Conservation (phyloP, 2,797 vertebrate genomes). For the Betta splendens region DNA sequence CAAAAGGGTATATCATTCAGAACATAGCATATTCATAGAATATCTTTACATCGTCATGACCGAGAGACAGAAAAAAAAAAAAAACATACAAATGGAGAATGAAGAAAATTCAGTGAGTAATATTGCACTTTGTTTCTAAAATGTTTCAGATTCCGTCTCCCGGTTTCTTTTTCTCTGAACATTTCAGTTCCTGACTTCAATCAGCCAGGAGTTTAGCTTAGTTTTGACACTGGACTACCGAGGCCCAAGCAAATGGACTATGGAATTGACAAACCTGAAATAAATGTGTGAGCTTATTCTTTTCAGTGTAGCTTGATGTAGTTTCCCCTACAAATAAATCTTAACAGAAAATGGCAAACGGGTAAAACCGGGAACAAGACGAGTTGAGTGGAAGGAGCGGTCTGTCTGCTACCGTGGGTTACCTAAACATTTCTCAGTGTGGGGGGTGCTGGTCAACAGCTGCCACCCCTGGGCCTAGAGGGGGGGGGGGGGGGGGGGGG, state of each 20-base stretch:
- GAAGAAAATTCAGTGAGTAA: slow-evolving; percentile 91
- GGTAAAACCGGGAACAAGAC: slow-evolving; percentile 48
- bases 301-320: slow-evolving; percentile 62
- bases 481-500: too few relatives aligned
- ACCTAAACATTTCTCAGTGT: slow-evolving; percentile 58
- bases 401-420: slow-evolving; percentile 74
- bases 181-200: slow-evolving; percentile 77
- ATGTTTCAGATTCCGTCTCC: slow-evolving; percentile 85
- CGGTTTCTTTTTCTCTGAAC: slow-evolving; percentile 74
- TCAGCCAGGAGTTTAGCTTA: slow-evolving; percentile 86
- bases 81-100: slow-evolving; percentile 85
- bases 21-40: slow-evolving; percentile 88
- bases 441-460: slow-evolving; percentile 81
- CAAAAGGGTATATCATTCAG: slow-evolving; percentile 90
- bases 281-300: slow-evolving; percentile 77
- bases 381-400: slow-evolving; percentile 74
- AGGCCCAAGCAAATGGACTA: slow-evolving; percentile 76
- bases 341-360: slow-evolving; percentile 58
- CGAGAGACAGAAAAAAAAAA: slow-evolving; percentile 78
- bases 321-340: slow-evolving; percentile 66
- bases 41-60: slow-evolving; percentile 92
- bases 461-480: slow-evolving; percentile 83
- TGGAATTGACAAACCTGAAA: slow-evolving; percentile 87
- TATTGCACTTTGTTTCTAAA: slow-evolving; percentile 99
- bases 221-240: slow-evolving; percentile 86